Conservation (phyloP, 2,888 invertebrate genomes). For the Pherbina coryleti region DNA sequence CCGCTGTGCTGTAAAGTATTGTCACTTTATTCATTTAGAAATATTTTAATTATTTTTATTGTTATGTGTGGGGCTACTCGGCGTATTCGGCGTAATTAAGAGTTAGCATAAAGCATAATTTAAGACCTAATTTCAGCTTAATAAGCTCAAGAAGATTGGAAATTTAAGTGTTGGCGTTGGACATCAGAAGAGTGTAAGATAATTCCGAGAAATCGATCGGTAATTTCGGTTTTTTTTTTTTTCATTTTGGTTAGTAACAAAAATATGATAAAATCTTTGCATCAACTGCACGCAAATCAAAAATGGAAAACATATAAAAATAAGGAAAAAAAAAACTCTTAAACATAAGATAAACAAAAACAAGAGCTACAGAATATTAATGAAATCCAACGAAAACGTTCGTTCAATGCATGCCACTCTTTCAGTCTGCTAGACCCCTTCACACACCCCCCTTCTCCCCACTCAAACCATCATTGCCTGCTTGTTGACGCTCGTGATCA, state of each 20-base stretch:
- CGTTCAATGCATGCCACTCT: constrained; percentile 49
- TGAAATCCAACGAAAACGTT: constrained; percentile 43
- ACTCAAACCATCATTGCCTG: neutral
- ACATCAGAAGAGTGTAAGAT: too few relatives aligned
- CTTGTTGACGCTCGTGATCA: constrained; percentile 13
- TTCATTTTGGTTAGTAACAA: too few relatives aligned
- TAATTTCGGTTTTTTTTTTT: too few relatives aligned
- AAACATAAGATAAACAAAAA: neutral
- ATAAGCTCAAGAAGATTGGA: too few relatives aligned
- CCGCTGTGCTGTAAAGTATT: constrained; percentile 4
- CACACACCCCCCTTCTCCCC: neutral
- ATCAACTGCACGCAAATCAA: constrained; percentile 8
- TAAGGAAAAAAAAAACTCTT: neutral
- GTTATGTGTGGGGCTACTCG: neutral
- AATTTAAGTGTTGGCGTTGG: too few relatives aligned
- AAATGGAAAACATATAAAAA: neutral
- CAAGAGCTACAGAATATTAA: constrained; percentile 38
- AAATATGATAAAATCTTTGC: neutral
- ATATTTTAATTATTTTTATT: constrained; percentile 21
- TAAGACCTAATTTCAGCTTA: too few relatives aligned
- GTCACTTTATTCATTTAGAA: constrained; percentile 7
- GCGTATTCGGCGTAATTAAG: too few relatives aligned
- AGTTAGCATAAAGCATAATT: too few relatives aligned
- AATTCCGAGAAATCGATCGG: too few relatives aligned
- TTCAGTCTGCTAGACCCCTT: neutral